These are phyloP conservation scores for Hoplodrina ambigua DNA, from an alignment of 2,888 invertebrate genomes.

Conservation along the genomic window DNA sequence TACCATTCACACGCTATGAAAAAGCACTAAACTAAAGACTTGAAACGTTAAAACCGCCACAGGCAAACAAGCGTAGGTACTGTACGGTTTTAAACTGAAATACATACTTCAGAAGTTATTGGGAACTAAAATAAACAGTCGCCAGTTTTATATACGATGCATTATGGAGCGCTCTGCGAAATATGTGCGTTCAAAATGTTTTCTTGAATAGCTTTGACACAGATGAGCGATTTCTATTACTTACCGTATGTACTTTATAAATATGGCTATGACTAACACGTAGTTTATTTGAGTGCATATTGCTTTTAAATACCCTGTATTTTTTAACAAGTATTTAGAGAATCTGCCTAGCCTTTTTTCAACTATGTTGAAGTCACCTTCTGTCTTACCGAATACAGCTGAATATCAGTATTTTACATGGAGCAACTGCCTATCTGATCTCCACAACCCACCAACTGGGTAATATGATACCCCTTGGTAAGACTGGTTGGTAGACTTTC, in stretches of 20 bases:
- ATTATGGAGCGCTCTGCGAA: slow-evolving; percentile 23
- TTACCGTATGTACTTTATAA: slow-evolving; percentile 18
- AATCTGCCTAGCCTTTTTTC: too few species aligned
- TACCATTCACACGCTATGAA: too few species aligned
- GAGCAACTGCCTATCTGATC: too few species aligned
- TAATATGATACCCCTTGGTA: too few species aligned
- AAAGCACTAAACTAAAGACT: slow-evolving; percentile 7
- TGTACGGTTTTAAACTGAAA: slow-evolving; percentile 19
- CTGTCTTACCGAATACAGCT: too few species aligned
- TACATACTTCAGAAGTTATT: slow-evolving; percentile 38
- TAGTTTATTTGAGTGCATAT: too few species aligned
- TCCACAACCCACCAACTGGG: too few species aligned
- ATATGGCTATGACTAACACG: not conserved
- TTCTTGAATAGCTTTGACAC: slow-evolving; percentile 36
- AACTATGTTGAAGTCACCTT: too few species aligned
- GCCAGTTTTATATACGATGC: slow-evolving; percentile 16
- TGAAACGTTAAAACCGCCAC: slow-evolving; percentile 2
- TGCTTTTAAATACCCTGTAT: too few species aligned
- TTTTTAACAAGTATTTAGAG: too few species aligned
- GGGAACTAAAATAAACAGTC: slow-evolving; percentile 35
- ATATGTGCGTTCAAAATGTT: slow-evolving; percentile 25
- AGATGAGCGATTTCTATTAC: slow-evolving; percentile 27
- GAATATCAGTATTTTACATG: too few species aligned
- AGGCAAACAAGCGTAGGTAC: slow-evolving; percentile 9
- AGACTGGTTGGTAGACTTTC: too few species aligned